Evolutionary conservation across 2,797 vertebrate genomes (phyloP).

Genomic region (Poecilia velifera): DNA sequence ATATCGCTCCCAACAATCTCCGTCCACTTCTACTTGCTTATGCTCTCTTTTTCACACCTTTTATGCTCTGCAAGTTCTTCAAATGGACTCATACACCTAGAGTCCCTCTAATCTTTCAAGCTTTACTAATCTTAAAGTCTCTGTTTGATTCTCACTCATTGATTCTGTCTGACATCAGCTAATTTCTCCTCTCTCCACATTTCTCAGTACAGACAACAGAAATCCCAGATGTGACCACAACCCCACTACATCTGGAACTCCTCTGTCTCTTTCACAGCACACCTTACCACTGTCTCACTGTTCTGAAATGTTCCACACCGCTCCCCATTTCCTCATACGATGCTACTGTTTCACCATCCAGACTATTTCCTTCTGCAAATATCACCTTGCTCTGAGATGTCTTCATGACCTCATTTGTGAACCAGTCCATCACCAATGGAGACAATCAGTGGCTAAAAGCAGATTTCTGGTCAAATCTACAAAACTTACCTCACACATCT

Average conservation of each 20-base stretch:
- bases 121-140: not conserved
- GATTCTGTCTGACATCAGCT: not conserved
- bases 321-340: not conserved
- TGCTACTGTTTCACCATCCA: not conserved
- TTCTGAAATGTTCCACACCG: not conserved
- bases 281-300: not conserved
- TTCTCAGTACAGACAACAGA: not conserved
- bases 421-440: not conserved
- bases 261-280: not conserved
- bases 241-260: not conserved
- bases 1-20: not conserved
- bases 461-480: not conserved
- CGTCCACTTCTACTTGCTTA: not conserved
- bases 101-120: not conserved
- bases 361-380: not conserved
- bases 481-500: not conserved
- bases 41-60: not conserved
- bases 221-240: not conserved
- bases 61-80: not conserved
- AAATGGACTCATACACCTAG: not conserved
- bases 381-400: not conserved
- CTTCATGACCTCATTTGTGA: not conserved
- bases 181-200: not conserved
- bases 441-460: not conserved
- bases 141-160: not conserved